These are phyloP conservation scores for Aurelia sp. DNA, from an alignment of 30 jellyfish, hydroid and myxozoan genomes.

Conservation along the genomic window DNA sequence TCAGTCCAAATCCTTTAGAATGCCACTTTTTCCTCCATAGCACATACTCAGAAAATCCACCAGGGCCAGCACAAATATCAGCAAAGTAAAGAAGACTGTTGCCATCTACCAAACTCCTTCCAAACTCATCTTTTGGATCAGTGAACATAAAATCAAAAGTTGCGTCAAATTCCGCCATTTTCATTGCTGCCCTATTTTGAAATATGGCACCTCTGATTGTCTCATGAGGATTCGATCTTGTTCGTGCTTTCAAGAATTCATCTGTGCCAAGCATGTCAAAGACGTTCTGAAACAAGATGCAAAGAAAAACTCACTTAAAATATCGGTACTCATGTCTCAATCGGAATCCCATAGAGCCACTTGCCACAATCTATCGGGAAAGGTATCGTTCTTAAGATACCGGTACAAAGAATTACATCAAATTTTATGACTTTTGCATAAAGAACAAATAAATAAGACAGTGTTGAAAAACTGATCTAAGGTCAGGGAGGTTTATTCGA, in stretches of 20 bases:
- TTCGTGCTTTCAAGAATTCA: slow-evolving; percentile 90
- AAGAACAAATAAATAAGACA: too few species aligned
- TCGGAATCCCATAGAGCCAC: too few species aligned
- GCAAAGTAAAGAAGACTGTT: slow-evolving; percentile 87
- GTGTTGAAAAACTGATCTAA: too few species aligned
- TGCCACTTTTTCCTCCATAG: slow-evolving; percentile 96
- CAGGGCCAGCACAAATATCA: slow-evolving; percentile 99
- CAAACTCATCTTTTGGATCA: slow-evolving; percentile 61
- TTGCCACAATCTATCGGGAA: too few species aligned
- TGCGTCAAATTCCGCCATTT: slow-evolving; percentile 97
- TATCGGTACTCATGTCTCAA: too few species aligned
- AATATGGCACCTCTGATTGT: slow-evolving; percentile 96
- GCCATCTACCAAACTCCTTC: slow-evolving; percentile 36
- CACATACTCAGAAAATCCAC: slow-evolving; percentile 97
- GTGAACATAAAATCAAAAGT: slow-evolving; percentile 92
- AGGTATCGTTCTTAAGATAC: too few species aligned
- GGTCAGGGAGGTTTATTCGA: too few species aligned
- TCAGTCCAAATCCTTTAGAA: slow-evolving; percentile 93
- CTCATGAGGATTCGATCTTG: slow-evolving; percentile 92
- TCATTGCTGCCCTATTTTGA: slow-evolving; percentile 99
- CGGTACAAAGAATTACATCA: too few species aligned
- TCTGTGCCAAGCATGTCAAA: slow-evolving; percentile 86
- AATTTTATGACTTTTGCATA: too few species aligned
- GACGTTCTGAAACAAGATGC: slow-evolving; percentile 31
- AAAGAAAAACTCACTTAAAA: not conserved